These are phyloP conservation scores for Glyphotaelius pellucidus DNA, from an alignment of 2,888 invertebrate species.

Conservation along the genomic window DNA sequence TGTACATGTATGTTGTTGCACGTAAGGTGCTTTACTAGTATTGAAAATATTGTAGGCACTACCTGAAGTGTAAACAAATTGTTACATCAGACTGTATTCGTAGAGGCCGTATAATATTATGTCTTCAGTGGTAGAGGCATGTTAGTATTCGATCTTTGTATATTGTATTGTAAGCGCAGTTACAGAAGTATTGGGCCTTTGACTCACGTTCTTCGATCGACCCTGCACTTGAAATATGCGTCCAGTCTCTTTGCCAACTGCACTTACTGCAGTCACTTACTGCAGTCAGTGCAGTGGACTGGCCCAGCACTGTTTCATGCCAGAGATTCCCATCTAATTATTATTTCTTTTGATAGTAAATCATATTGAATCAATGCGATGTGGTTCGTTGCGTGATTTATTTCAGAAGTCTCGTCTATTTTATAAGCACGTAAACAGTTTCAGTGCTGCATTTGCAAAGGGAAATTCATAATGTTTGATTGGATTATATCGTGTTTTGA, in stretches of 20 bases:
- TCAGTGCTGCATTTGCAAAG: background rate
- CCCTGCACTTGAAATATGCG: constrained; percentile 28
- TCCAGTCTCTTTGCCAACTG: constrained; percentile 9
- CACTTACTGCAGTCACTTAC: too few relatives aligned
- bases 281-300: background rate
- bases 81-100: background rate
- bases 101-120: background rate
- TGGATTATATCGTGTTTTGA: background rate
- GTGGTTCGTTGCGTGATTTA: background rate
- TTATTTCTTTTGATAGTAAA: background rate
- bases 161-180: background rate
- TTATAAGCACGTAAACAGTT: background rate
- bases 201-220: background rate
- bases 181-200: background rate
- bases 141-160: background rate
- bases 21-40: too few relatives aligned
- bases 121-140: too few relatives aligned
- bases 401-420: background rate
- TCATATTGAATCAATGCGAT: background rate
- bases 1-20: too few relatives aligned
- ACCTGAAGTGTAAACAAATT: too few relatives aligned
- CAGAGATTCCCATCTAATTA: background rate
- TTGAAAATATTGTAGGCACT: too few relatives aligned
- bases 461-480: background rate
- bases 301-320: background rate